These are phyloP conservation scores for Amphipyra berbera DNA, from an alignment of 2,888 invertebrate species.

Conservation along the genomic window DNA sequence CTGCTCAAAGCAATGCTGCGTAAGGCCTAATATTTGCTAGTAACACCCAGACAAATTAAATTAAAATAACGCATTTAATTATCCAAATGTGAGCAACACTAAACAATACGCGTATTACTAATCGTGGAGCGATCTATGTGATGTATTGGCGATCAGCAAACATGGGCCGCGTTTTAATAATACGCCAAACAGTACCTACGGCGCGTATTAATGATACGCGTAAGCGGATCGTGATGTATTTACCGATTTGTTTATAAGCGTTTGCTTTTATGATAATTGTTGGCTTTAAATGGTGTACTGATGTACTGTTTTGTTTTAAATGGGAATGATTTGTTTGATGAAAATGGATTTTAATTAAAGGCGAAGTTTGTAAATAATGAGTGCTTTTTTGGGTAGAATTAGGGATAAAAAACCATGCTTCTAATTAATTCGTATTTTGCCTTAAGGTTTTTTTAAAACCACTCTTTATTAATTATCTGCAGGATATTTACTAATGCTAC, in stretches of 20 bases:
- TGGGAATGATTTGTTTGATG: slow-evolving; percentile 1
- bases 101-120: slow-evolving; percentile 38
- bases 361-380: neutral
- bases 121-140: slow-evolving; percentile 52
- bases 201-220: slow-evolving; percentile 44
- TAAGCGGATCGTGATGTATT: slow-evolving; percentile 47
- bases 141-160: slow-evolving; percentile 45
- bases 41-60: slow-evolving; percentile 7
- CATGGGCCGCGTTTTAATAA: slow-evolving; percentile 47
- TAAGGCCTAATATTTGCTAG: neutral
- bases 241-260: slow-evolving; percentile 43
- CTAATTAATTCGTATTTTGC: neutral
- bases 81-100: slow-evolving; percentile 29
- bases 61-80: slow-evolving; percentile 41
- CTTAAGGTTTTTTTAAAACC: too few species aligned
- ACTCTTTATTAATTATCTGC: too few species aligned
- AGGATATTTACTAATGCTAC: too few species aligned
- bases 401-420: neutral
- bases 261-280: slow-evolving; percentile 54
- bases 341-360: neutral
- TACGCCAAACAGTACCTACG: slow-evolving; percentile 40
- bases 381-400: neutral
- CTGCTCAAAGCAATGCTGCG: too few species aligned
- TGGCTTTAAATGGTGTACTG: slow-evolving; percentile 25
- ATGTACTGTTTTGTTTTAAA: slow-evolving; percentile 15